Evolutionary conservation across 2,113 vertebrate species (phyloP), one percentile per base, ranked within the genome.

Genomic region (Hippocampus abdominalis): DNA sequence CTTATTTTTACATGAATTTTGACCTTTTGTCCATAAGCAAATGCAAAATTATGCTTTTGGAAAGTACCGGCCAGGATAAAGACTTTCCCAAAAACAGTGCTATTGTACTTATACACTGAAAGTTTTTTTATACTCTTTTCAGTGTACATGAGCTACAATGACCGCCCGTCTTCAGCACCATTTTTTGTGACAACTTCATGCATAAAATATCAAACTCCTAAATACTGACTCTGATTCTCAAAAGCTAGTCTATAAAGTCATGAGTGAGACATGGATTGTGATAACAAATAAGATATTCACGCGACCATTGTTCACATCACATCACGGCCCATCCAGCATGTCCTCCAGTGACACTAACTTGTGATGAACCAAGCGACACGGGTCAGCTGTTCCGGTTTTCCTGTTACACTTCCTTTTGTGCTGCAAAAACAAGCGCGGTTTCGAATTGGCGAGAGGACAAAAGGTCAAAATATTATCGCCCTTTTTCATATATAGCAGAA

Each of bases 331-430:
- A 4, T 12, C 44, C 44, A 46, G 44, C 32, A 36, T 36, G 32
- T 36, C 32, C 32, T 36, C 32, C 32, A 36, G 32, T 36, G 32
- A 36, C 32, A 36, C 32, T 36, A 36, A 36, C 32, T 36, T 36
- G 62, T 74, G 74, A 79, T 59, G 63, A 80, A 67, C 74, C 66
- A 66, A 64, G 68, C 68, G 51, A 74, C 27, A 51, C 61, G 5
- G 60, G 81, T 73, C 74, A 74, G 77, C 64, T 77, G 71, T 70
- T 76, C 81, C 81, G 76, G 74, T 62, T 76, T 59, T 76, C 70
- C 49, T 64, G 69, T 68, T 78, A 67, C 36, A 72, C 71, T 70
- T 61, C 54, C 53, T 27, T 70, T 72, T 68, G 78, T 42, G 78
- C 69, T 75, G 67, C 75, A 82, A 75, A 69, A 44, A 65, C 69